A percentile compares a stretch with the other conserved stretches of the same genome.
Evolutionary conservation across 2,888 invertebrate genomes (phyloP).

Genomic region (Teleogryllus oceanicus): DNA sequence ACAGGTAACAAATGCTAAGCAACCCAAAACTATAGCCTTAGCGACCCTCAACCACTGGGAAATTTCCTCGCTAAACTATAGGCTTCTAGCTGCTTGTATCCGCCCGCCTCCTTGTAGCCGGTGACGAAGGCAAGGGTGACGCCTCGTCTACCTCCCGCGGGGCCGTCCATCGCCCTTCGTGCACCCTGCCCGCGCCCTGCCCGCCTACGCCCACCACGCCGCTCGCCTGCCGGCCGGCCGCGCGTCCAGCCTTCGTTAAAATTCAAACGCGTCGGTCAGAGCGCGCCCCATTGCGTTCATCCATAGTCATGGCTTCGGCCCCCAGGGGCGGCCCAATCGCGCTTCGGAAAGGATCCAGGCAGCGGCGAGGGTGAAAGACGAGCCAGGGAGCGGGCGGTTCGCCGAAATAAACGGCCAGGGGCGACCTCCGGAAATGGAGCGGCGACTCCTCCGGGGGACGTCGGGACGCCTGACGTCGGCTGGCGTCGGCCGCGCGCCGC

Average conservation of each 20-base stretch:
- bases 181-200: background rate
- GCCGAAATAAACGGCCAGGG: conserved; percentile 18
- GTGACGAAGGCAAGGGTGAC: no score
- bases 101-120: no score
- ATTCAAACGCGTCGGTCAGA: conserved; percentile 6
- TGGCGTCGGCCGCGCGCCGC: no score
- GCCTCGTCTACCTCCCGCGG: background rate
- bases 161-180: background rate
- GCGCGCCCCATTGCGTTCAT: background rate
- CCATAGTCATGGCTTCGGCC: background rate
- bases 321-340: background rate
- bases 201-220: background rate
- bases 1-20: no score
- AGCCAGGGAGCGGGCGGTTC: background rate
- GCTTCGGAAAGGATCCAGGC: background rate
- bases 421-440: background rate
- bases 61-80: no score
- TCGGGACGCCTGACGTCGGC: no score
- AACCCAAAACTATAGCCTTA: no score
- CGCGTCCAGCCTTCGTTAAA: background rate
- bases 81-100: no score
- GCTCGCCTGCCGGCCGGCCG: background rate
- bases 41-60: no score
- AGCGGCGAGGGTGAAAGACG: conserved; percentile 24
- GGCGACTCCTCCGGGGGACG: no score